Evolutionary conservation across 2,888 invertebrate species (phyloP).

Genomic region (Megaustenia siamemsis): DNA sequence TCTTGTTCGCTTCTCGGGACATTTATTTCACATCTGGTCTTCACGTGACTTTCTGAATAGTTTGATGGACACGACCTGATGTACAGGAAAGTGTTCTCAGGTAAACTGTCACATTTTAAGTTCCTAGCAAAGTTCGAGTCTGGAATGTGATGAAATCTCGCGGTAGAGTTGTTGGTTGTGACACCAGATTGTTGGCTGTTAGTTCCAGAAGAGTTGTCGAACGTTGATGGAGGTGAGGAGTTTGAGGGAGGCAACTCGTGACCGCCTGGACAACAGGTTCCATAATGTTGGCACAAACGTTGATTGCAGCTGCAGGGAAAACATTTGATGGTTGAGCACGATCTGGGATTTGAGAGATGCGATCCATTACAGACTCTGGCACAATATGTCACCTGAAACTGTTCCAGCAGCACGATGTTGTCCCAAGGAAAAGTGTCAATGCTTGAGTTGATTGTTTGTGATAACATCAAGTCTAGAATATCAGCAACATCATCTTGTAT

Average conservation of each 20-base stretch:
- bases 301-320: constrained; percentile 18
- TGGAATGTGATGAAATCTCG: too few species aligned
- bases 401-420: background rate
- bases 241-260: background rate
- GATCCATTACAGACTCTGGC: background rate
- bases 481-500: background rate
- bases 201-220: background rate
- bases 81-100: background rate
- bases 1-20: background rate
- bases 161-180: too few species aligned
- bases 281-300: constrained; percentile 36
- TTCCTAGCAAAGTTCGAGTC: background rate
- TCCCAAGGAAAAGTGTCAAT: background rate
- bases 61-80: background rate
- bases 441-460: background rate
- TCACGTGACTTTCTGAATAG: background rate
- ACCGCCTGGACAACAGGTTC: constrained; percentile 34
- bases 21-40: background rate
- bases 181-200: background rate
- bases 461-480: too few species aligned
- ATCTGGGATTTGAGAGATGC: background rate
- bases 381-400: background rate
- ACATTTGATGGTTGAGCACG: background rate
- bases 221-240: too few species aligned
- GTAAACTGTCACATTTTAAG: background rate